phyloP scores from a whole-genome alignment of 1,140 invertebrate genomes.

The Scaptomyza graminum region DNA sequence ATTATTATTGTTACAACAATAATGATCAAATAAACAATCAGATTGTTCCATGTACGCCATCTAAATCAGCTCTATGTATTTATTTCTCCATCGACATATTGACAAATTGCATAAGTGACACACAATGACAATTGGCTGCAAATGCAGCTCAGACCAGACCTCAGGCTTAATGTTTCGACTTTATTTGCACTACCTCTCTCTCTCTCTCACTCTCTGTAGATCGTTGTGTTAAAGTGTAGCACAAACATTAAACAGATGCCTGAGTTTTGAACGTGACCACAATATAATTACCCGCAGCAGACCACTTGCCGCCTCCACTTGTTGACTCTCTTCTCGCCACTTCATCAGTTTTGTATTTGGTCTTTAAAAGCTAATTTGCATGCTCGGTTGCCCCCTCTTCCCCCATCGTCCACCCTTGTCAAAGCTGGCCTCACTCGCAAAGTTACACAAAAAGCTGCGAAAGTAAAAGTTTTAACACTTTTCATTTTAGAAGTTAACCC shows the following conservation, averaged over 20 bases:
- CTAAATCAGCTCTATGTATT: neutral
- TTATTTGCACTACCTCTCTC: constrained; percentile 32
- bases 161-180: constrained; percentile 12
- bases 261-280: constrained; percentile 70
- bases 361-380: constrained; percentile 79
- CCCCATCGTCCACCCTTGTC: too few relatives aligned
- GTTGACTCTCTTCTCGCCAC: constrained; percentile 37
- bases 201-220: neutral
- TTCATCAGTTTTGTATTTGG: constrained; percentile 21
- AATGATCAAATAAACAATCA: constrained; percentile 22
- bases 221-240: constrained; percentile 78
- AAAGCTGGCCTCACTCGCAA: constrained; percentile 25
- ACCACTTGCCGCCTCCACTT: constrained; percentile 62
- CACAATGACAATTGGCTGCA: constrained; percentile 34
- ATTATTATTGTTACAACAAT: too few relatives aligned
- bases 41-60: constrained; percentile 33
- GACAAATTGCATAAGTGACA: constrained; percentile 47
- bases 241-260: constrained; percentile 76
- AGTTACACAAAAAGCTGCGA: constrained; percentile 59
- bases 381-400: constrained; percentile 30
- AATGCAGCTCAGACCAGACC: constrained; percentile 25
- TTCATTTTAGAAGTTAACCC: constrained; percentile 73
- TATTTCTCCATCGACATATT: constrained; percentile 31
- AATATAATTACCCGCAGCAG: constrained; percentile 77
- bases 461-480: constrained; percentile 77